Base-by-base conservation (phyloP, 1,140 invertebrate species). In the Drosophila orosa region DNA sequence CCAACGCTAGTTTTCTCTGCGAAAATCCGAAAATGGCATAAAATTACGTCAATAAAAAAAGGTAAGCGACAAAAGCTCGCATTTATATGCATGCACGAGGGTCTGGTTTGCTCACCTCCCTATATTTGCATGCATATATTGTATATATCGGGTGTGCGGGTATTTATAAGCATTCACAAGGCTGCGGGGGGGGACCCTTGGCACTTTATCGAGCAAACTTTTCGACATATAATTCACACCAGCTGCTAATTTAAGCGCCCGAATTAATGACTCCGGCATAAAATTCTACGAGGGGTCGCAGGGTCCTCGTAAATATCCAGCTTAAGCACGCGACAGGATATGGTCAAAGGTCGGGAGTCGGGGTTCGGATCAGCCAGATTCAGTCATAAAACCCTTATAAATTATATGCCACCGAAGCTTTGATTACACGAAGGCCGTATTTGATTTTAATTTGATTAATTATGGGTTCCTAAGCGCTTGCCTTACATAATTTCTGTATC, bases 161-260 rank as follows among this genome's bases (percentile, higher is more conserved):
- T 67, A 67, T 55, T 55, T 67, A 55, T 52, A 19, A 17, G 33
- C 15, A 27, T 15, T 24, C 27, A 42, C 29, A 31, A 29, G 56
- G 27, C 8, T 15, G n/a, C 42, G n/a, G 42, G 29, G 33, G 25
- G 19, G 15, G 10, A 17, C 5, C 47, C 52, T 37, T 10, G 69
- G 45, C 69, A 65, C 75, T 87, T 86, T 86, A 86, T 86, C 83
- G 82, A 87, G 82, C 83, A 87, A 83, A 87, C 79, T 89, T 83
- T 77, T 45, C 66, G 78, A 77, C 79, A 86, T 81, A 86, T 85
- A 85, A 74, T 86, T 86, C 82, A 87, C 78, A 83, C 78, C 82
- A 86, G 83, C 83, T 87, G 82, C 82, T 87, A 87, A 87, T 86
- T 86, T 86, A 78, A 75, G 82, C 65, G 61, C 78, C 74, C 83